Conservation (phyloP, 2,113 vertebrate genomes). For the Sitta europaea region DNA sequence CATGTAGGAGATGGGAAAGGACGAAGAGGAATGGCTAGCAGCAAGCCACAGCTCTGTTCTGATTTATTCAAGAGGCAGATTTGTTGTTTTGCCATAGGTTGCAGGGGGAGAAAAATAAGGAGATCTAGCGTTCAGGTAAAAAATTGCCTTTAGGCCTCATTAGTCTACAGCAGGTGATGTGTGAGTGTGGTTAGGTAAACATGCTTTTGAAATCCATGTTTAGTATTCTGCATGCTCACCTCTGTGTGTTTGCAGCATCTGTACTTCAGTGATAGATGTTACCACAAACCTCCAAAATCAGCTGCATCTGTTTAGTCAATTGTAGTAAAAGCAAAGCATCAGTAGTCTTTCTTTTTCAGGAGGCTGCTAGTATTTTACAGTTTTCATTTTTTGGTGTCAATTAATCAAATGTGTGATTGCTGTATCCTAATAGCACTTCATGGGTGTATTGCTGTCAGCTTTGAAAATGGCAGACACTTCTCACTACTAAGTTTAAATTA, state of each 20-base stretch:
- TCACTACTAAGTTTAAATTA: neutral
- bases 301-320: conserved; percentile 33
- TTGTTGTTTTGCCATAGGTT: neutral
- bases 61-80: conserved; percentile 1
- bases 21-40: neutral
- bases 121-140: neutral
- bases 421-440: neutral
- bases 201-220: neutral
- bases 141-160: conserved; percentile 1
- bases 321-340: neutral
- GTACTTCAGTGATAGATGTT: conserved; percentile 40
- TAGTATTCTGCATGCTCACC: conserved; percentile 41
- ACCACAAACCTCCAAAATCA: conserved; percentile 27
- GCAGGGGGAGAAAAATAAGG: neutral
- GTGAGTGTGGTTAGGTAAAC: conserved; percentile 28
- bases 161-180: conserved; percentile 14
- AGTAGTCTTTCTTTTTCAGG: neutral
- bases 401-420: neutral
- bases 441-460: neutral
- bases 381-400: neutral
- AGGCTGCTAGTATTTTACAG: neutral
- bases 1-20: neutral
- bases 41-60: neutral
- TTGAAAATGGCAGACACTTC: neutral
- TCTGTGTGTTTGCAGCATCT: conserved; percentile 13